Conservation (phyloP, 2,797 vertebrate genomes). For the Toxotes lorentzi region DNA sequence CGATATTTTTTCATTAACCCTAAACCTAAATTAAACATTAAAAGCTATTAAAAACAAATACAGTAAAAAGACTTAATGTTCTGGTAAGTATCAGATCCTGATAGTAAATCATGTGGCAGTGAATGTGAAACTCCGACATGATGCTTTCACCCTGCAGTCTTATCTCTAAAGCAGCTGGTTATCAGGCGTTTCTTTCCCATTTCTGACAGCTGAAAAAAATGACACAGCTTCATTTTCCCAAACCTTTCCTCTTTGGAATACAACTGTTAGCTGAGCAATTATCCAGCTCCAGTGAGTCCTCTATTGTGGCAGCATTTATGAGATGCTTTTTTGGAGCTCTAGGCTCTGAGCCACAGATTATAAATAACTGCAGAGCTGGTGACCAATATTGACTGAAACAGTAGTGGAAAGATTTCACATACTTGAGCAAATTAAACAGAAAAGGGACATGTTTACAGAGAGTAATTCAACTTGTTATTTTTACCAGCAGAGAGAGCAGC, state of each 20-base stretch:
- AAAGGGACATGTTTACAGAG: neutral
- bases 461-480: neutral
- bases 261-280: slow-evolving; percentile 37
- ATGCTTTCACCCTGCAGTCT: slow-evolving; percentile 32
- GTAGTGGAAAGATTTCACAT: slow-evolving; percentile 36
- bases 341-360: slow-evolving; percentile 68
- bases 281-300: slow-evolving; percentile 36
- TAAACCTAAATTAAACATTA: too few species aligned
- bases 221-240: neutral
- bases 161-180: slow-evolving; percentile 1
- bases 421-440: slow-evolving; percentile 8
- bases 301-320: slow-evolving; percentile 54
- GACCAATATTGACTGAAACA: slow-evolving; percentile 50
- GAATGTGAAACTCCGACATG: slow-evolving; percentile 11
- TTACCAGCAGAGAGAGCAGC: neutral
- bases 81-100: neutral
- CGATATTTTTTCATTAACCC: too few species aligned
- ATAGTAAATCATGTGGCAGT: slow-evolving; percentile 13
- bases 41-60: too few species aligned
- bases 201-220: neutral
- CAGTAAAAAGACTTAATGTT: neutral
- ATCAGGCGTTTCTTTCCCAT: neutral
- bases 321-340: slow-evolving; percentile 48
- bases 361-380: slow-evolving; percentile 70
- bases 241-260: slow-evolving; percentile 17